Evolutionary conservation across 1,140 invertebrate species (phyloP).

Genomic region (Protaetia brevitarsis): DNA sequence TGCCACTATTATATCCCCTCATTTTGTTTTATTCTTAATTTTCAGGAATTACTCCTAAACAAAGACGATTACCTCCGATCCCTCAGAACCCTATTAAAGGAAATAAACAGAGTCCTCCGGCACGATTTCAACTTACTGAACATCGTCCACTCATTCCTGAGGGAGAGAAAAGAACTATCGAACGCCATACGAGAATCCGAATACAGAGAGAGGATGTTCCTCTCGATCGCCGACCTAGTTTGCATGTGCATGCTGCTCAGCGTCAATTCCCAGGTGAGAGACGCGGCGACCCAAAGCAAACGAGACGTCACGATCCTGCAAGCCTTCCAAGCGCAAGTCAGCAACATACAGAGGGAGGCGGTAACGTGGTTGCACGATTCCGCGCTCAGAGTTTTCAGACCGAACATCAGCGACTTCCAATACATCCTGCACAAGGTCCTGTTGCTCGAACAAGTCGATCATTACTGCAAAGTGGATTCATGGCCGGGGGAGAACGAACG

Average conservation of each 20-base stretch:
- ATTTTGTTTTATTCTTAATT: constrained; percentile 31
- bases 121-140: constrained; percentile 73
- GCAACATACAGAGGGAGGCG: constrained; percentile 76
- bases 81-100: constrained; percentile 76
- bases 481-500: constrained; percentile 90
- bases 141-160: constrained; percentile 69
- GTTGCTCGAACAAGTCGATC: constrained; percentile 79
- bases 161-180: constrained; percentile 58
- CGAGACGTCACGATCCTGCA: constrained; percentile 53
- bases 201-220: constrained; percentile 78
- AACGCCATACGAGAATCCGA: constrained; percentile 58
- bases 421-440: constrained; percentile 83
- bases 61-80: constrained; percentile 88
- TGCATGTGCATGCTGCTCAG: constrained; percentile 81
- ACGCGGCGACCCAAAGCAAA: constrained; percentile 59
- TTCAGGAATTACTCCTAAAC: constrained; percentile 81
- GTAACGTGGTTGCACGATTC: constrained; percentile 83
- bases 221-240: constrained; percentile 79
- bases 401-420: constrained; percentile 69
- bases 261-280: constrained; percentile 72
- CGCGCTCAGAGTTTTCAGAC: constrained; percentile 71
- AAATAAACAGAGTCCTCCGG: constrained; percentile 80
- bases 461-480: constrained; percentile 88
- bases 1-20: too few species aligned
- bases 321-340: constrained; percentile 46